Conservation (phyloP, 2,797 vertebrate genomes). For the Diceros bicornis region DNA sequence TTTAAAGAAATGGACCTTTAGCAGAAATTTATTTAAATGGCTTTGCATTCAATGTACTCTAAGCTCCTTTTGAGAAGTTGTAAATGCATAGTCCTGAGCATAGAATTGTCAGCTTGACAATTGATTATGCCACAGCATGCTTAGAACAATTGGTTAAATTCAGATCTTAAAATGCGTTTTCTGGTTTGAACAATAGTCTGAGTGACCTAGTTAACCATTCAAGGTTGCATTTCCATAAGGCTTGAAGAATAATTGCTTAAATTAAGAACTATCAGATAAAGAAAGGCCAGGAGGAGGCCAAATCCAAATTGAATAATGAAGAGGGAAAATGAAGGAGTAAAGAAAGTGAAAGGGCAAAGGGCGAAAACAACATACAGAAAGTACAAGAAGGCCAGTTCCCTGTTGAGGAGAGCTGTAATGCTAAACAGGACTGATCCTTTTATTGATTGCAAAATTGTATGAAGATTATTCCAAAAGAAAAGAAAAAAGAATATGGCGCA, state of each 20-base stretch:
- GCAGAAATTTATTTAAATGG: background rate
- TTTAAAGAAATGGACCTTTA: constrained; percentile 2
- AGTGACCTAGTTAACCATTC: background rate
- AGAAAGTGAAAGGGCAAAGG: background rate
- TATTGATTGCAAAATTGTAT: background rate
- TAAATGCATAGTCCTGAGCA: background rate
- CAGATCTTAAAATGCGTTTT: background rate
- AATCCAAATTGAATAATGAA: background rate
- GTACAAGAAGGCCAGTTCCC: background rate
- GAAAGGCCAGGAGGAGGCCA: background rate
- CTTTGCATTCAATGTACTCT: background rate
- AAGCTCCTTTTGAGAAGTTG: background rate
- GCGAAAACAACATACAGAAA: background rate
- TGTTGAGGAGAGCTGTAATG: background rate
- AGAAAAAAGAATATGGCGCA: background rate
- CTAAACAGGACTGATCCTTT: background rate
- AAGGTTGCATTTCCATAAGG: background rate
- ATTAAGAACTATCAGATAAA: background rate
- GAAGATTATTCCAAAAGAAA: background rate
- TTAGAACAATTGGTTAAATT: background rate
- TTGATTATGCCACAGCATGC: background rate
- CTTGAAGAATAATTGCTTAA: background rate
- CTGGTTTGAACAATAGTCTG: background rate
- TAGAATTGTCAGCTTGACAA: background rate
- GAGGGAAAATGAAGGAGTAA: background rate